Evolutionary conservation across 2,888 invertebrate genomes (phyloP).

Genomic region (Pyrgus malvae): DNA sequence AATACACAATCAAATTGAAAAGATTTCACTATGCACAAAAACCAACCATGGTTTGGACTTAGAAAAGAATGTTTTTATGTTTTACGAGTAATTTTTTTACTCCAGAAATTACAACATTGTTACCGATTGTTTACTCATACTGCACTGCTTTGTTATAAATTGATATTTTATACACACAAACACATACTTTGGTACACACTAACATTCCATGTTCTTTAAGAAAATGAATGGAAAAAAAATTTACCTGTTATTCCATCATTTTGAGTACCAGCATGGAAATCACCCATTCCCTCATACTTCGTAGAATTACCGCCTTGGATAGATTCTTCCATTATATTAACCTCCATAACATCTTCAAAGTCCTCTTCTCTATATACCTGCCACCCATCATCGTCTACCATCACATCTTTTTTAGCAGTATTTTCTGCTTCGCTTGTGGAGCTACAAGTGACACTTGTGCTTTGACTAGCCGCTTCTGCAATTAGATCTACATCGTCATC

Average conservation of each 20-base stretch:
- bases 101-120: too few relatives aligned
- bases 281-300: slow-evolving; percentile 74
- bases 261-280: slow-evolving; percentile 81
- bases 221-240: neutral
- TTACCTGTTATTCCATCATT: slow-evolving; percentile 86
- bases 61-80: too few relatives aligned
- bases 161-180: too few relatives aligned
- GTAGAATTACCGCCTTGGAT: slow-evolving; percentile 40
- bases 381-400: slow-evolving; percentile 81
- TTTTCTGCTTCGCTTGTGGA: slow-evolving; percentile 37
- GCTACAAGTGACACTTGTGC: slow-evolving; percentile 43
- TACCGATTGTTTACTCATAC: too few relatives aligned
- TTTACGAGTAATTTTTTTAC: too few relatives aligned
- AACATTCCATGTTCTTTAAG: too few relatives aligned
- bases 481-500: slow-evolving; percentile 53
- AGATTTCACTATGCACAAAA: too few relatives aligned
- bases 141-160: too few relatives aligned
- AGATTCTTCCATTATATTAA: slow-evolving; percentile 34
- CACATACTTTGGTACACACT: too few relatives aligned
- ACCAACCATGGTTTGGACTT: too few relatives aligned
- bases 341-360: slow-evolving; percentile 60
- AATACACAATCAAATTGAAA: too few relatives aligned
- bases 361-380: slow-evolving; percentile 75
- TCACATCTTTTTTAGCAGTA: slow-evolving; percentile 43
- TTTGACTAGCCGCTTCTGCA: slow-evolving; percentile 36